Evolutionary conservation across 2,797 vertebrate species (phyloP).

Genomic region (Premnoplex brunnescens): DNA sequence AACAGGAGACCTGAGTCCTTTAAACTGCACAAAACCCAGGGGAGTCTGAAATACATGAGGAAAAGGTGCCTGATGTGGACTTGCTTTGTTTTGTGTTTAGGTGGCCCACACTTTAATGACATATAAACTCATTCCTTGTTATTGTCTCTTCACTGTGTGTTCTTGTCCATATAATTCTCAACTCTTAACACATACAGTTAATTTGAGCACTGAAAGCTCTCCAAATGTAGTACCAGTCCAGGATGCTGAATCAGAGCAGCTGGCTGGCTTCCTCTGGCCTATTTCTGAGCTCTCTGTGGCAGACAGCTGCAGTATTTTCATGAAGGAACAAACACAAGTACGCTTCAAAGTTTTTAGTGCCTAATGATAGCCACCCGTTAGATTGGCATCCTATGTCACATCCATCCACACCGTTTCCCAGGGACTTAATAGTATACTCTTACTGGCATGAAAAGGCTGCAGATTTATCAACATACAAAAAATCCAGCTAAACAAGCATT

Average conservation of each 20-base stretch:
- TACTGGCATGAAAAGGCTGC: conserved; percentile 14
- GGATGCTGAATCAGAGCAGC: neutral
- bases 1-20: neutral
- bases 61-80: neutral
- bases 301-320: neutral
- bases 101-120: neutral
- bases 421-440: neutral
- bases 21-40: neutral
- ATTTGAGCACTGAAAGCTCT: conserved; percentile 2
- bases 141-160: neutral
- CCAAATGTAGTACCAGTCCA: neutral
- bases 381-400: neutral
- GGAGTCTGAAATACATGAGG: neutral
- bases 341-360: neutral
- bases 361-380: neutral
- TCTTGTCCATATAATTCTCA: neutral
- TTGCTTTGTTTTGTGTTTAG: neutral
- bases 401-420: neutral
- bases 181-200: neutral
- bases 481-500: conserved; percentile 58
- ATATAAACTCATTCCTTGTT: neutral
- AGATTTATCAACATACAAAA: conserved; percentile 55
- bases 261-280: neutral
- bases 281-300: neutral
- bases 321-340: neutral